Evolutionary conservation across 35 echinoderm and acorn worm species (phyloP).

Genomic region (Acanthaster planci): DNA sequence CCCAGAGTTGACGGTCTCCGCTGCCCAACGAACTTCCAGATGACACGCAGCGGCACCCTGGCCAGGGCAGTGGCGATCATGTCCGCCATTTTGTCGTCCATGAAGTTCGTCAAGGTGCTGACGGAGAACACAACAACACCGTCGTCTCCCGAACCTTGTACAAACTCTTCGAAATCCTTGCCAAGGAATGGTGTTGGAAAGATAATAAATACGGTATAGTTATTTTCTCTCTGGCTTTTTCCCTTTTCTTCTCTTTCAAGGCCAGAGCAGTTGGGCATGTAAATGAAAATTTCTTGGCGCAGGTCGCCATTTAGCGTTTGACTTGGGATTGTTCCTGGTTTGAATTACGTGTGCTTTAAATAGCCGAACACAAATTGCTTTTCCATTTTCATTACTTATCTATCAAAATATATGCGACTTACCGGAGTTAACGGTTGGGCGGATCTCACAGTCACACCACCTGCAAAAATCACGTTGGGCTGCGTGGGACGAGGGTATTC

Average conservation of each 20-base stretch:
- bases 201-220: too few species aligned
- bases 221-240: too few species aligned
- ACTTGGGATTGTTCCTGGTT: too few species aligned
- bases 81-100: slow-evolving; percentile 12
- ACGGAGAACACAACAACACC: slow-evolving; percentile 39
- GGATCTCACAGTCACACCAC: slow-evolving; percentile 10
- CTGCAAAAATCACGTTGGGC: slow-evolving; percentile 18
- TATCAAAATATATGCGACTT: too few species aligned
- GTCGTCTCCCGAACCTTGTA: slow-evolving; percentile 32
- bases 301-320: too few species aligned
- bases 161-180: slow-evolving; percentile 37
- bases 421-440: slow-evolving; percentile 18
- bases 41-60: slow-evolving; percentile 36
- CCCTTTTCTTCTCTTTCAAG: too few species aligned
- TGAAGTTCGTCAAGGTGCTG: neutral
- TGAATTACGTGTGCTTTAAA: too few species aligned
- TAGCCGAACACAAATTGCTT: too few species aligned
- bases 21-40: slow-evolving; percentile 38
- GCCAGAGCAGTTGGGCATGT: too few species aligned
- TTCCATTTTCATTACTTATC: too few species aligned
- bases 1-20: neutral
- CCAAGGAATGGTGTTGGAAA: too few species aligned
- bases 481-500: slow-evolving; percentile 27
- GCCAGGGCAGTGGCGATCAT: slow-evolving; percentile 39
- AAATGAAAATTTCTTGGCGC: too few species aligned